phyloP scores from a whole-genome alignment of 2,888 invertebrate genomes.

The Sericinus montela region DNA sequence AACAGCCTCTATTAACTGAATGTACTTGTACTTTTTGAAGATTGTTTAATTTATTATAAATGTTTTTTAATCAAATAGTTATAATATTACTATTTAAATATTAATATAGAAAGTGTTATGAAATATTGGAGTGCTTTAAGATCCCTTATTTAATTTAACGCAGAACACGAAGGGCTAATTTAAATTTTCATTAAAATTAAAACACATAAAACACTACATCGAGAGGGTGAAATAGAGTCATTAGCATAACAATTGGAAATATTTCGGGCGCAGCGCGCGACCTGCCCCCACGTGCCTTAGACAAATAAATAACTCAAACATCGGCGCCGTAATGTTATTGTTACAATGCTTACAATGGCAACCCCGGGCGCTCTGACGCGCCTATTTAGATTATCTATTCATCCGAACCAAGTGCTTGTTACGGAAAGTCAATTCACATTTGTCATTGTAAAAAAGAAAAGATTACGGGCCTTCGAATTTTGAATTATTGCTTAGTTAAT shows the following conservation, averaged over 20 bases:
- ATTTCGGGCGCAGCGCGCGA: neutral
- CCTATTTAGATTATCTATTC: neutral
- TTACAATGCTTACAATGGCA: slow-evolving; percentile 1
- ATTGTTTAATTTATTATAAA: no score
- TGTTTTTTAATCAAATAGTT: no score
- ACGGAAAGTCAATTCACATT: no score
- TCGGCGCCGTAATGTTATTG: slow-evolving; percentile 3
- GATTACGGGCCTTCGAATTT: no score
- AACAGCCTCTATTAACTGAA: no score
- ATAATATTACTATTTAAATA: no score
- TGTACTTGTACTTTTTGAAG: no score
- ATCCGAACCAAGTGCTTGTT: no score
- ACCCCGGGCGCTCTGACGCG: neutral
- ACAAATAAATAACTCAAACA: neutral
- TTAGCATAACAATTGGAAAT: slow-evolving; percentile 3
- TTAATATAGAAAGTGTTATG: no score
- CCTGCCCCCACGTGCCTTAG: slow-evolving; percentile 1
- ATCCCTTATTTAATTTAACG: neutral
- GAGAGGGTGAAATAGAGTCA: neutral
- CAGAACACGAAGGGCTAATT: neutral
- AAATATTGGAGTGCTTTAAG: no score
- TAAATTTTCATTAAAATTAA: neutral
- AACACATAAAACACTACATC: neutral
- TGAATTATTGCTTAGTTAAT: no score
- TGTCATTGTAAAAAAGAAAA: no score